A percentile compares a stretch with the other conserved stretches of the same genome.
Evolutionary conservation across 2,888 invertebrate genomes (phyloP).

Genomic region (Stratiomys singularior): DNA sequence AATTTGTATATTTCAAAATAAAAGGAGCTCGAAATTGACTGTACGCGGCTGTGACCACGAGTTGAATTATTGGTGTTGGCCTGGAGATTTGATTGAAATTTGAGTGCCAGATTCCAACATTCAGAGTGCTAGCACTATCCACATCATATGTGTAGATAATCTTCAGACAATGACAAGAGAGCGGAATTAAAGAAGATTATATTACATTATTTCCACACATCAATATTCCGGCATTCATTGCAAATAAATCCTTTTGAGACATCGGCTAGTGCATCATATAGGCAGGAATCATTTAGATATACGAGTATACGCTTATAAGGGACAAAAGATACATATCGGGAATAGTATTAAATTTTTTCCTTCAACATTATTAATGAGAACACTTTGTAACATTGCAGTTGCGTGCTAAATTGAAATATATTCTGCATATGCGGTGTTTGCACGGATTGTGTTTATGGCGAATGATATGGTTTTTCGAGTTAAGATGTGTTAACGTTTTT

Average conservation of each 20-base stretch:
- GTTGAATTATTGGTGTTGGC: slow-evolving; percentile 19
- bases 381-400: slow-evolving; percentile 38
- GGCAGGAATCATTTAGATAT: not conserved
- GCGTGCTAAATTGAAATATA: slow-evolving; percentile 43
- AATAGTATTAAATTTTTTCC: slow-evolving; percentile 24
- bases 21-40: slow-evolving; percentile 10
- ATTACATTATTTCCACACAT: slow-evolving; percentile 39
- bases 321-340: slow-evolving; percentile 9
- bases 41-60: not conserved
- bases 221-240: slow-evolving; percentile 16
- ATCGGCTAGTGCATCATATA: too few species aligned
- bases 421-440: not conserved
- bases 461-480: too few species aligned
- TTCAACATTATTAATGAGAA: slow-evolving; percentile 39
- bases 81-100: slow-evolving; percentile 21
- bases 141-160: too few species aligned
- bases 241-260: slow-evolving; percentile 19
- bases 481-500: too few species aligned
- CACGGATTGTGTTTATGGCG: too few species aligned
- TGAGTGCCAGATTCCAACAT: slow-evolving; percentile 2
- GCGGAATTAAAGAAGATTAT: slow-evolving; percentile 14
- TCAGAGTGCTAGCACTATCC: too few species aligned
- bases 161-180: not conserved
- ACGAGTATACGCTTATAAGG: too few species aligned
- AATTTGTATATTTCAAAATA: slow-evolving; percentile 55